Evolutionary conservation across 1,140 invertebrate species (phyloP).

Genomic region (Luehdorfia chinensis): DNA sequence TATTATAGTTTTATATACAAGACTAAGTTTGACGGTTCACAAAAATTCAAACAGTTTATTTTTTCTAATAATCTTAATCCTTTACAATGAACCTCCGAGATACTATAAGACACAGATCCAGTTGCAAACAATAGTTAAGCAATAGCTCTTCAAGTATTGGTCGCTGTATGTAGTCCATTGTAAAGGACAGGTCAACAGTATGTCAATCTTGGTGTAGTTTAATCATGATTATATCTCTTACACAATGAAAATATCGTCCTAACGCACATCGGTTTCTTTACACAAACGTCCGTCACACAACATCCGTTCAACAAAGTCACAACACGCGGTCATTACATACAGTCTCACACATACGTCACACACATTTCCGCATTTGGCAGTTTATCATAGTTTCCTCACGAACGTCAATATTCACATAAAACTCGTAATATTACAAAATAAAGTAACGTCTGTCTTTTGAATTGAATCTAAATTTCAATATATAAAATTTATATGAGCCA

Average conservation of each 20-base stretch:
- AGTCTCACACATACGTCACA: slow-evolving; percentile 8
- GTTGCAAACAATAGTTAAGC: slow-evolving; percentile 27
- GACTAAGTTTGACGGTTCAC: slow-evolving; percentile 64
- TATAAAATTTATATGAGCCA: slow-evolving; percentile 16
- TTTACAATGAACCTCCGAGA: slow-evolving; percentile 45
- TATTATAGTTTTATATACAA: slow-evolving; percentile 71
- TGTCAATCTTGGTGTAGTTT: slow-evolving; percentile 66
- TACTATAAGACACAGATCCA: slow-evolving; percentile 35
- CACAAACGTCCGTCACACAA: slow-evolving; percentile 26
- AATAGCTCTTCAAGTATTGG: slow-evolving; percentile 29
- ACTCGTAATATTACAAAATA: slow-evolving; percentile 38
- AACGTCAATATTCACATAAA: slow-evolving; percentile 59
- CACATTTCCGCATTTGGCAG: slow-evolving; percentile 65
- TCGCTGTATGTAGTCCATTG: slow-evolving; percentile 39
- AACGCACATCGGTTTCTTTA: slow-evolving; percentile 28
- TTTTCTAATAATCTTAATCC: slow-evolving; percentile 43
- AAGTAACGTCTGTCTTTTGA: slow-evolving; percentile 13
- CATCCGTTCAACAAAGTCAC: slow-evolving; percentile 18
- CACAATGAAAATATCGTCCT: slow-evolving; percentile 52
- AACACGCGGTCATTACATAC: slow-evolving; percentile 17
- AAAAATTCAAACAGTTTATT: slow-evolving; percentile 55
- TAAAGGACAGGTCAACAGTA: slow-evolving; percentile 47
- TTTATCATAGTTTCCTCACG: slow-evolving; percentile 55
- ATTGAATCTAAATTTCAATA: slow-evolving; percentile 22
- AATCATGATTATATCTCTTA: slow-evolving; percentile 68